Conservation (phyloP, 2,888 invertebrate species). For the Spisula solida region DNA sequence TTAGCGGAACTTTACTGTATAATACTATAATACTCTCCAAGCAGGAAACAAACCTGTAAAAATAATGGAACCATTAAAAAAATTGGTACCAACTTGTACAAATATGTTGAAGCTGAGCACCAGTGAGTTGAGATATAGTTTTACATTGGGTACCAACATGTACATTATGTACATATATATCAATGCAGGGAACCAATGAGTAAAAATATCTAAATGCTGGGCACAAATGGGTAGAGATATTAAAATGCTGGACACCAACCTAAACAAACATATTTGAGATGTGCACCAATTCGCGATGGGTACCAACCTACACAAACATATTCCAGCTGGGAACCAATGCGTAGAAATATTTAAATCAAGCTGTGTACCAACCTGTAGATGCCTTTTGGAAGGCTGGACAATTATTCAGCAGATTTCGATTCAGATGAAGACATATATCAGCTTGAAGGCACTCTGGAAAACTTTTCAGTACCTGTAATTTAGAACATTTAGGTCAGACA, state of each 20-base stretch:
- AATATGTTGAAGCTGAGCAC: not conserved
- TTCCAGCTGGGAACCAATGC: slow-evolving; percentile 97
- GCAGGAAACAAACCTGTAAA: not conserved
- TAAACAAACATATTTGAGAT: no score
- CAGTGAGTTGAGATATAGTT: no score
- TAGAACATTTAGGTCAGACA: slow-evolving; percentile 3
- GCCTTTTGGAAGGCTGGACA: slow-evolving; percentile 97
- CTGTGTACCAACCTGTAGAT: slow-evolving; percentile 80
- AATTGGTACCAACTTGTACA: not conserved
- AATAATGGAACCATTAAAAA: no score
- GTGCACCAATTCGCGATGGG: slow-evolving; percentile 83
- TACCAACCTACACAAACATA: slow-evolving; percentile 98
- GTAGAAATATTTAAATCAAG: not conserved
- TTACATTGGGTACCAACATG: no score
- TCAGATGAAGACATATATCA: slow-evolving; percentile 99
- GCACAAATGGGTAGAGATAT: not conserved
- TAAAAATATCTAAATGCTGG: not conserved
- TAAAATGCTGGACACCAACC: not conserved
- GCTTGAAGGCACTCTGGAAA: slow-evolving; percentile 99
- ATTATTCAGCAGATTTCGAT: slow-evolving; percentile 97
- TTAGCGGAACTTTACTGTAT: no score
- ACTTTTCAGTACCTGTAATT: slow-evolving; percentile 93
- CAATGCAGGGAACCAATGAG: no score
- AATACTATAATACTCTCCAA: no score
- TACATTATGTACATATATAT: no score